Evolutionary conservation across 1,140 invertebrate species (phyloP).

Genomic region (Drusus annulatus): DNA sequence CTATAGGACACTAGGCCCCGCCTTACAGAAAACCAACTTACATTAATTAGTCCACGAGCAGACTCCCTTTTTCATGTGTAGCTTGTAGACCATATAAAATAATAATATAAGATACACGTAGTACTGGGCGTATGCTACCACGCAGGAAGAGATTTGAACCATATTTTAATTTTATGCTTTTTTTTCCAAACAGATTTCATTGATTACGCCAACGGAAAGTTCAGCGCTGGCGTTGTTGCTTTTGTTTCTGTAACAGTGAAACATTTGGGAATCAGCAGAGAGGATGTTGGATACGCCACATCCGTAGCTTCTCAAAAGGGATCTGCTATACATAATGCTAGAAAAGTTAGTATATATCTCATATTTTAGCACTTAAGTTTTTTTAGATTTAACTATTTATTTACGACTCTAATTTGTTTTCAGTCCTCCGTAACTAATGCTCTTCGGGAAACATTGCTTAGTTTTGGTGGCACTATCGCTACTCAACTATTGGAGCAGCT

Average conservation of each 20-base stretch:
- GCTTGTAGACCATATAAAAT: too few species aligned
- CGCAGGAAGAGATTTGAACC: too few species aligned
- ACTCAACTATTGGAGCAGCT: conserved; percentile 63
- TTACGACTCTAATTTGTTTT: conserved; percentile 47
- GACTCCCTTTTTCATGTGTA: too few species aligned
- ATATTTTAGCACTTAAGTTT: not conserved
- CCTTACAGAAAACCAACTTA: too few species aligned
- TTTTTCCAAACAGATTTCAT: conserved; percentile 64
- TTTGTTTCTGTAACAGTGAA: conserved; percentile 68
- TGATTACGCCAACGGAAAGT: conserved; percentile 65
- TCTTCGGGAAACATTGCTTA: conserved; percentile 66
- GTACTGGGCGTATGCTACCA: too few species aligned
- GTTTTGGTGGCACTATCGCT: conserved; percentile 66
- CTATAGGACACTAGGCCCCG: too few species aligned
- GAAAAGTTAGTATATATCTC: conserved; percentile 63
- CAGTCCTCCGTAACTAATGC: conserved; percentile 70
- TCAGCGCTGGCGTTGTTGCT: conserved; percentile 65
- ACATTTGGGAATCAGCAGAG: conserved; percentile 66
- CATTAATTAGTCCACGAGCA: too few species aligned
- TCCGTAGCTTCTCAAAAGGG: conserved; percentile 63
- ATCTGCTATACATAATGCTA: conserved; percentile 66
- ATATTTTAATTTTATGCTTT: too few species aligned
- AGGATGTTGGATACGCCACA: conserved; percentile 69
- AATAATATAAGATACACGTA: too few species aligned
- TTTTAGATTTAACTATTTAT: not conserved